Conservation (phyloP, 1,140 invertebrate genomes). For the Drosophila carrolli region DNA sequence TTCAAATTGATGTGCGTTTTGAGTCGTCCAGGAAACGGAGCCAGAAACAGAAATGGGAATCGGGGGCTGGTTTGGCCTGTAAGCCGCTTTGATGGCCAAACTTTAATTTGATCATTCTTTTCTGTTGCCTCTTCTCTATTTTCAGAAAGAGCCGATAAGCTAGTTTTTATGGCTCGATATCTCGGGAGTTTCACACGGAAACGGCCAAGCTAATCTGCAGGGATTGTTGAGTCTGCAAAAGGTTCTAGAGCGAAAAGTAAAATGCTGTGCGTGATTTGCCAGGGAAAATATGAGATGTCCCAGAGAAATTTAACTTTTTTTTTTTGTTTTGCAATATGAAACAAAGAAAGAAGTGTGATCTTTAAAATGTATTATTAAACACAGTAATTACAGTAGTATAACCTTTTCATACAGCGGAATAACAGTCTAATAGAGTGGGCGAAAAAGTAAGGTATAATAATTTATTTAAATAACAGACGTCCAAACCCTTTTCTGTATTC, state of each 20-base stretch:
- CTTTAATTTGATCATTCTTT: slow-evolving; percentile 70
- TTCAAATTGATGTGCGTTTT: slow-evolving; percentile 80
- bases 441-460: too few relatives aligned
- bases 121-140: slow-evolving; percentile 8
- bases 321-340: too few relatives aligned
- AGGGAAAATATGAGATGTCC: not conserved
- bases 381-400: too few relatives aligned
- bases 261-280: not conserved
- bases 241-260: not conserved
- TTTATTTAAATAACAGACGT: too few relatives aligned
- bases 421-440: not conserved
- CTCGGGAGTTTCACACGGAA: slow-evolving; percentile 1
- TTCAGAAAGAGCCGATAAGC: slow-evolving; percentile 36
- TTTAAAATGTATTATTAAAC: too few relatives aligned
- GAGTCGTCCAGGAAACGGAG: slow-evolving; percentile 28
- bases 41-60: slow-evolving; percentile 8
- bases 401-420: too few relatives aligned
- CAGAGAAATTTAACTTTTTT: not conserved
- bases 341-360: too few relatives aligned
- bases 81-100: slow-evolving; percentile 71
- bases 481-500: not conserved
- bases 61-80: slow-evolving; percentile 14
- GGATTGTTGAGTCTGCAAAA: not conserved
- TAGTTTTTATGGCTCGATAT: slow-evolving; percentile 41
- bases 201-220: slow-evolving; percentile 11